Conservation (phyloP, 2,888 invertebrate species). For the Mythimna vitellina region DNA sequence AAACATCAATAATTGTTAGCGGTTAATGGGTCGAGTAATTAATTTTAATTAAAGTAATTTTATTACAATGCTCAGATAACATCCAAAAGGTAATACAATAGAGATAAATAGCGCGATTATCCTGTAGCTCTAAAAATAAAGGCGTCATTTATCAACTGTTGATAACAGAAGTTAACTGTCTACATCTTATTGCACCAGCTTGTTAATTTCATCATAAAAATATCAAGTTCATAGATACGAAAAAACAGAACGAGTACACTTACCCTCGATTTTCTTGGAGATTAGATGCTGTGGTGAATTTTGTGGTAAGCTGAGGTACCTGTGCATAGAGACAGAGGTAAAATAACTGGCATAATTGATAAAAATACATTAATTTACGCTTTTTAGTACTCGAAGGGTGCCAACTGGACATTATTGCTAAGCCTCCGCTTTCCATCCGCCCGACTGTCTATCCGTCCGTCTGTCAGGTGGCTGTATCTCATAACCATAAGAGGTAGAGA, state of each 20-base stretch:
- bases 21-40: conserved; percentile 48
- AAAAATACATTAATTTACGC: background rate
- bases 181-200: conserved; percentile 20
- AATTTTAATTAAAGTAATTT: conserved; percentile 51
- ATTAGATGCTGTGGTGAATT: conserved; percentile 89
- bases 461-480: too few species aligned
- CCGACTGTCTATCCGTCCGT: too few species aligned
- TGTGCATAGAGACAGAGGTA: conserved; percentile 35
- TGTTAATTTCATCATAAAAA: background rate
- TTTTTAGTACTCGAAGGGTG: too few species aligned
- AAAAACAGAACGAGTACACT: conserved; percentile 52
- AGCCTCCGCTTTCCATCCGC: too few species aligned
- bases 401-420: too few species aligned
- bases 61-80: conserved; percentile 57
- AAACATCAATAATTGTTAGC: conserved; percentile 27
- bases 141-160: conserved; percentile 27
- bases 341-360: background rate
- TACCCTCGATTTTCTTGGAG: conserved; percentile 93
- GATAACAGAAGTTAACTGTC: conserved; percentile 18
- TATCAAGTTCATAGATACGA: background rate
- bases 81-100: conserved; percentile 52
- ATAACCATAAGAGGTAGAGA: too few species aligned
- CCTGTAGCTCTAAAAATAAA: conserved; percentile 37
- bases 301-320: conserved; percentile 91
- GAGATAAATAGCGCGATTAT: conserved; percentile 45